A percentile compares a stretch with the other conserved stretches of the same genome.
Conservation (phyloP, 2,797 vertebrate species). For the Pangasius larnaudii region DNA sequence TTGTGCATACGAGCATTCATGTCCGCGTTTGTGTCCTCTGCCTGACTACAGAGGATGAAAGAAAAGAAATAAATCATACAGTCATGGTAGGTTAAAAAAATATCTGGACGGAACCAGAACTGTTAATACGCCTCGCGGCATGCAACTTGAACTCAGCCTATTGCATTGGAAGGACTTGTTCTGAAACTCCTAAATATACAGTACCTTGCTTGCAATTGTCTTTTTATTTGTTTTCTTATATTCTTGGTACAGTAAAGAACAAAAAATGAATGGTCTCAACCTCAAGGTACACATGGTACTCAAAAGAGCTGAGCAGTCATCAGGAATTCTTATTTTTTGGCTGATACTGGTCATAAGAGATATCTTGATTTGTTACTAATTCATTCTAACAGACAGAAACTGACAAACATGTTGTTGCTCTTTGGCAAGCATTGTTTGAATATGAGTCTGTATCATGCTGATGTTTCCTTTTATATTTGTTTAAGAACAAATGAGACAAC, state of each 20-base stretch:
- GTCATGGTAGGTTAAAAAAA: slow-evolving; percentile 23
- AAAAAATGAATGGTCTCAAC: slow-evolving; percentile 48
- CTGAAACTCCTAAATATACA: slow-evolving; percentile 58
- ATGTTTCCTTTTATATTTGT: slow-evolving; percentile 63
- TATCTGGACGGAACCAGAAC: slow-evolving; percentile 44
- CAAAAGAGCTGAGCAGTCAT: slow-evolving; percentile 54
- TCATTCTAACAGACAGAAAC: slow-evolving; percentile 49
- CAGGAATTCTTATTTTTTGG: slow-evolving; percentile 49
- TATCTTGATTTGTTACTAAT: slow-evolving; percentile 46
- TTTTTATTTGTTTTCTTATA: slow-evolving; percentile 52
- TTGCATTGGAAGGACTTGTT: slow-evolving; percentile 52
- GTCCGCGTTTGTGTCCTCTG: slow-evolving; percentile 61
- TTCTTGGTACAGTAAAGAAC: slow-evolving; percentile 65
- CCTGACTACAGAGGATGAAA: slow-evolving; percentile 28
- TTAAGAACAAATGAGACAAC: slow-evolving; percentile 68
- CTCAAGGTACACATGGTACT: slow-evolving; percentile 69
- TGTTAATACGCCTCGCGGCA: slow-evolving; percentile 41
- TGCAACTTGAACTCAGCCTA: slow-evolving; percentile 52
- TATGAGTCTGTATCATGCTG: slow-evolving; percentile 67
- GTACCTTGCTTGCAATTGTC: slow-evolving; percentile 63
- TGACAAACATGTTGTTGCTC: slow-evolving; percentile 56
- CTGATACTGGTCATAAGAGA: slow-evolving; percentile 44
- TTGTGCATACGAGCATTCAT: slow-evolving; percentile 78
- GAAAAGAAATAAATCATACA: slow-evolving; percentile 11
- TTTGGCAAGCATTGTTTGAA: slow-evolving; percentile 67